These are phyloP conservation scores for Habroteleia sp. DNA, from an alignment of 2,888 invertebrate species.

Conservation along the genomic window DNA sequence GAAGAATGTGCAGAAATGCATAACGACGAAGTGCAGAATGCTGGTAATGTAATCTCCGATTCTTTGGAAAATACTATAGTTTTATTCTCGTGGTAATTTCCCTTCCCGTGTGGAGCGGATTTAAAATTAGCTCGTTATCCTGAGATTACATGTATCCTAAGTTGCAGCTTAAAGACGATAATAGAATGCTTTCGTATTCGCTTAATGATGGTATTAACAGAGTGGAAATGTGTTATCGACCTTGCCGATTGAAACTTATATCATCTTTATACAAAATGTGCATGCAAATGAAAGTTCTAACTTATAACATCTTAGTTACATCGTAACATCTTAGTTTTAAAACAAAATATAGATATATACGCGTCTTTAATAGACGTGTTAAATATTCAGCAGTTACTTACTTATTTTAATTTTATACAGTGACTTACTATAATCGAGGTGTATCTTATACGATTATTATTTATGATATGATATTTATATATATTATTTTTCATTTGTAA, in stretches of 20 bases:
- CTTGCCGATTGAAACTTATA: conserved; percentile 50
- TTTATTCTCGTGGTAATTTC: conserved; percentile 50
- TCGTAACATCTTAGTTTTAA: too few relatives aligned
- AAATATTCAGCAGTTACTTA: too few relatives aligned
- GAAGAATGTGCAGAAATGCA: conserved; percentile 19
- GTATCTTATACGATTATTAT: too few relatives aligned
- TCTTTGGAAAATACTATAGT: conserved; percentile 45
- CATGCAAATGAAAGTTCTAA: conserved; percentile 13
- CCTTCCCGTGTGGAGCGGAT: conserved; percentile 52
- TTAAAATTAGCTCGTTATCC: conserved; percentile 65
- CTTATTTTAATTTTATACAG: too few relatives aligned
- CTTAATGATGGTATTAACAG: conserved; percentile 47
- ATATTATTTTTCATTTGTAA: too few relatives aligned
- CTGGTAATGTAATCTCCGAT: conserved; percentile 47
- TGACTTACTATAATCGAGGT: too few relatives aligned
- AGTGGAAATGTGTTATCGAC: conserved; percentile 46
- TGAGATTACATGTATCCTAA: conserved; percentile 58
- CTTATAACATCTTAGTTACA: too few relatives aligned
- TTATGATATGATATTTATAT: too few relatives aligned
- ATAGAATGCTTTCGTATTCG: conserved; percentile 59
- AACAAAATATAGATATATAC: too few relatives aligned
- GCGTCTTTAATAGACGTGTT: too few relatives aligned
- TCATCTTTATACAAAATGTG: conserved; percentile 8
- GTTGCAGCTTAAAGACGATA: conserved; percentile 46
- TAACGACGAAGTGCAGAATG: conserved; percentile 27